A percentile compares a stretch with the other conserved stretches of the same genome.
Evolutionary conservation across 2,797 vertebrate genomes (phyloP).

Genomic region (Sandelia bainsii): DNA sequence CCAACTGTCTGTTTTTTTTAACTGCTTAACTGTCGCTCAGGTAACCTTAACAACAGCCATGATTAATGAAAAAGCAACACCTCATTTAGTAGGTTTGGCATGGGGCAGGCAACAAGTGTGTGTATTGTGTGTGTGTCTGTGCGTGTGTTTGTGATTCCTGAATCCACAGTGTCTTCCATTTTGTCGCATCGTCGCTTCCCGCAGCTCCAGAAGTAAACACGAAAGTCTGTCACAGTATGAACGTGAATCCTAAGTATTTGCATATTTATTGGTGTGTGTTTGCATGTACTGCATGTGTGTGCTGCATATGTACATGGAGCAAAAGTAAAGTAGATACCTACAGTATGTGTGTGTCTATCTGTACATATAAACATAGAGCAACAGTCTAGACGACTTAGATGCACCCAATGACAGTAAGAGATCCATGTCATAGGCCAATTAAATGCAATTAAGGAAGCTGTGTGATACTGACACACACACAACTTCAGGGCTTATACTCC

Average conservation of each 20-base stretch:
- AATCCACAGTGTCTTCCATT: constrained; percentile 38
- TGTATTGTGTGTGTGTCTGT: not conserved
- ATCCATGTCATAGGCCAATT: constrained; percentile 60
- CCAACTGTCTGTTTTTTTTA: constrained; percentile 14
- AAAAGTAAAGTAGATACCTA: not conserved
- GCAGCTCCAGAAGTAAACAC: constrained; percentile 55
- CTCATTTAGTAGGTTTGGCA: constrained; percentile 67
- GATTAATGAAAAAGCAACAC: constrained; percentile 76
- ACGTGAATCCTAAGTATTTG: constrained; percentile 1
- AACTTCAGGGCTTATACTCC: constrained; percentile 65
- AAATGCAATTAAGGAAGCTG: constrained; percentile 63
- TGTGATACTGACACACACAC: constrained; percentile 37
- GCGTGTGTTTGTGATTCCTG: constrained; percentile 23
- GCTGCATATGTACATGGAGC: not conserved
- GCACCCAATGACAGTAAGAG: constrained; percentile 55
- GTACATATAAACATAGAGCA: constrained; percentile 10
- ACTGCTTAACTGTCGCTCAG: constrained; percentile 44
- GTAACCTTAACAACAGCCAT: constrained; percentile 64
- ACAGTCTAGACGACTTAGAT: constrained; percentile 64
- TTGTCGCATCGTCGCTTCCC: constrained; percentile 49
- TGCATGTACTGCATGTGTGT: not conserved
- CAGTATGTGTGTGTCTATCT: not conserved
- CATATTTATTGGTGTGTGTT: not conserved
- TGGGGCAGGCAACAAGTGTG: constrained; percentile 38
- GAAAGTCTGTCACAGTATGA: constrained; percentile 31